Percentiles rank a stretch among this genome's conserved stretches.
Conservation (phyloP, 1,140 invertebrate species). For the Brachystomella parvula region DNA sequence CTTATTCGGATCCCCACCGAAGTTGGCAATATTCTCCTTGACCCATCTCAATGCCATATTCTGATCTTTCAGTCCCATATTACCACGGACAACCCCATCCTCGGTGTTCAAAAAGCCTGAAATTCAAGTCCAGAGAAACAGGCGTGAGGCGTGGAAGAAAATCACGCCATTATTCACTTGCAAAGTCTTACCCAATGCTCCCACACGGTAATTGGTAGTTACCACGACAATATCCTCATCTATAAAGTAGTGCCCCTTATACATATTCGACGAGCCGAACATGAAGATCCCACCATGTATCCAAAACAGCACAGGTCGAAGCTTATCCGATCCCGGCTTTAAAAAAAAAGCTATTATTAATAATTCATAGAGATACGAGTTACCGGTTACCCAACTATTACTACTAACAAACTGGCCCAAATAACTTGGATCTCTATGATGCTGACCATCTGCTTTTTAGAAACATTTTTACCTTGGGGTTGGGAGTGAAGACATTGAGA, state of each 20-base stretch:
- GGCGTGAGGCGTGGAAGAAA: no score
- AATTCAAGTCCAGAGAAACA: background rate
- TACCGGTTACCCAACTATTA: no score
- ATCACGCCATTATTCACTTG: background rate
- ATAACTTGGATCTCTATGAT: no score
- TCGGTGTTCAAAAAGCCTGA: conserved; percentile 41
- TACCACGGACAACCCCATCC: conserved; percentile 40
- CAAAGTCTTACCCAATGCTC: conserved; percentile 33
- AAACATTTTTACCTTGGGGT: background rate
- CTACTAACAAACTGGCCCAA: no score
- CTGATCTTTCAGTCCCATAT: conserved; percentile 44
- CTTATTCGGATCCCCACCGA: conserved; percentile 50
- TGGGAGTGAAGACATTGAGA: conserved; percentile 6
- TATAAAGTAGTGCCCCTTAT: conserved; percentile 40
- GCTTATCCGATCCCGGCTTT: no score
- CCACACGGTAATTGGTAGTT: conserved; percentile 54
- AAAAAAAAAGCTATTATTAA: no score
- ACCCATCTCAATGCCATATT: conserved; percentile 48
- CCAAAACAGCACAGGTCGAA: conserved; percentile 13
- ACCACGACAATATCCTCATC: conserved; percentile 47
- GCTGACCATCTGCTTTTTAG: no score
- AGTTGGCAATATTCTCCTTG: conserved; percentile 48
- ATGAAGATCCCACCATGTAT: conserved; percentile 42
- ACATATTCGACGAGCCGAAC: conserved; percentile 42
- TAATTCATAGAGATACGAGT: no score